A percentile compares a stretch with the other conserved stretches of the same genome.
phyloP scores from a whole-genome alignment of 2,797 vertebrate species.

The Emys orbicularis region DNA sequence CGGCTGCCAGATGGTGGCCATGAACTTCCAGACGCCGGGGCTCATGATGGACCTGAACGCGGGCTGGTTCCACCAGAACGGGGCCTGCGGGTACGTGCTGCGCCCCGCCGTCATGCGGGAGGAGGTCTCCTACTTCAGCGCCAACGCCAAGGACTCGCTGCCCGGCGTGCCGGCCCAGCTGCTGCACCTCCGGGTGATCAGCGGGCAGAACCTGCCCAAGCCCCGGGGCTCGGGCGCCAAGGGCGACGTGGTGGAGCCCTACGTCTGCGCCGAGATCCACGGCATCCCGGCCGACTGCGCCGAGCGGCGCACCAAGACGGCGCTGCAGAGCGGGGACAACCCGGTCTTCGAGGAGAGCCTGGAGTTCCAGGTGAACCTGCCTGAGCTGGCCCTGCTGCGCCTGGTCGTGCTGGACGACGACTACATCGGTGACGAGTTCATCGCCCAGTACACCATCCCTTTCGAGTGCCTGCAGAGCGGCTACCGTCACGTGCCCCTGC shows the following conservation, averaged over 20 bases:
- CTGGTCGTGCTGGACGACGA: constrained; percentile 94
- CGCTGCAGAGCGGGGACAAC: constrained; percentile 92
- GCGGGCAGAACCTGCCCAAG: constrained; percentile 94
- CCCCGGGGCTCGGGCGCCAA: constrained; percentile 93
- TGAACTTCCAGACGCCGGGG: constrained; percentile 95
- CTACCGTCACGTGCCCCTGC: constrained; percentile 92
- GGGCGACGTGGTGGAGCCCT: constrained; percentile 94
- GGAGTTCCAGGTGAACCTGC: constrained; percentile 95
- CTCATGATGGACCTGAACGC: constrained; percentile 95
- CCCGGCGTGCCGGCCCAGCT: constrained; percentile 93
- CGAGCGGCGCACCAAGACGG: constrained; percentile 93
- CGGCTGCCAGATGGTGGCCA: constrained; percentile 94
- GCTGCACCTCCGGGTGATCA: constrained; percentile 94
- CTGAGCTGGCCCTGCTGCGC: constrained; percentile 90
- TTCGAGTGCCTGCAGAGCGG: constrained; percentile 94
- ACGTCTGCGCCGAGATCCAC: constrained; percentile 93
- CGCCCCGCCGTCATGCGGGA: constrained; percentile 94
- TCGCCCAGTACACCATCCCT: constrained; percentile 95
- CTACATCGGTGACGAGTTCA: constrained; percentile 95
- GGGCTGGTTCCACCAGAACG: constrained; percentile 94
- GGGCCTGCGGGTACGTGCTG: constrained; percentile 92
- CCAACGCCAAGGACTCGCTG: constrained; percentile 91
- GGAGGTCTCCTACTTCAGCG: constrained; percentile 96
- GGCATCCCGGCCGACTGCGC: constrained; percentile 93
- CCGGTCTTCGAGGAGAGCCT: constrained; percentile 94